Conservation (phyloP, 2,113 vertebrate genomes). For the Salvelinus alpinus region DNA sequence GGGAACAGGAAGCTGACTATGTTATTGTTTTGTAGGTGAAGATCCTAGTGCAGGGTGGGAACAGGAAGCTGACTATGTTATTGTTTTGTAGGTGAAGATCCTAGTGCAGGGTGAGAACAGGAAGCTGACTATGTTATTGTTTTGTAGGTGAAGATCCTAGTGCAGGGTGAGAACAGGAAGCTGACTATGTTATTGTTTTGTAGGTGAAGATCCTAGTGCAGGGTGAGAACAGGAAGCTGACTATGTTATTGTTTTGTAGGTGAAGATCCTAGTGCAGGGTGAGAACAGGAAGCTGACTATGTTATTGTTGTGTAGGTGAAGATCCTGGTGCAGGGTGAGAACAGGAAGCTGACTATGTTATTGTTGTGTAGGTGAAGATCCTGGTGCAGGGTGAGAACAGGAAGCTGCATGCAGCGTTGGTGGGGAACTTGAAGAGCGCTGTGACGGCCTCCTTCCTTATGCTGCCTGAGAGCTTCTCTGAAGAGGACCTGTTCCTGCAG, state of each 20-base stretch:
- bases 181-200: too few relatives aligned
- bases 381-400: slow-evolving; percentile 82
- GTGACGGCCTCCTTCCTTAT: slow-evolving; percentile 90
- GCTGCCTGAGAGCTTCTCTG: slow-evolving; percentile 91
- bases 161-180: too few relatives aligned
- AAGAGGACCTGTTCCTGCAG: slow-evolving; percentile 90
- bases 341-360: slow-evolving; percentile 60
- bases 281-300: background rate
- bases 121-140: too few relatives aligned
- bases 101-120: too few relatives aligned
- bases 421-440: slow-evolving; percentile 88
- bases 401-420: slow-evolving; percentile 79
- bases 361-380: slow-evolving; percentile 54
- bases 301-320: slow-evolving; percentile 77
- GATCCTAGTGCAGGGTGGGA: too few relatives aligned
- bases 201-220: slow-evolving; percentile 75
- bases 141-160: too few relatives aligned
- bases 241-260: too few relatives aligned
- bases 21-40: too few relatives aligned
- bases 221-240: slow-evolving; percentile 79
- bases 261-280: too few relatives aligned
- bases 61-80: too few relatives aligned
- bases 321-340: slow-evolving; percentile 85
- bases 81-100: too few relatives aligned
- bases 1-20: too few relatives aligned